Evolutionary conservation across 2,797 vertebrate genomes (phyloP).

Genomic region (Darevskia mixta): DNA sequence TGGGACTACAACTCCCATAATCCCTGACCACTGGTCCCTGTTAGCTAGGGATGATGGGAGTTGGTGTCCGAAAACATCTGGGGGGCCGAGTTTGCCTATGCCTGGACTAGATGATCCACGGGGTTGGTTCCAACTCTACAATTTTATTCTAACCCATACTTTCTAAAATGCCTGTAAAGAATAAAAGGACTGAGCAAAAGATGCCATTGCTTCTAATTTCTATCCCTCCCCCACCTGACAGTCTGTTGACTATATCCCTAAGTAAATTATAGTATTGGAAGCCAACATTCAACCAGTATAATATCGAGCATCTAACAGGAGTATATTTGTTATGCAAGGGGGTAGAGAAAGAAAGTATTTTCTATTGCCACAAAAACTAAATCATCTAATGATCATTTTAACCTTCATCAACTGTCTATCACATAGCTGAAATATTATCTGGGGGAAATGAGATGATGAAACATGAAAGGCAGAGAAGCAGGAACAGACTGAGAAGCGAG

Average conservation of each 20-base stretch:
- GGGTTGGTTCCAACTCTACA: no score
- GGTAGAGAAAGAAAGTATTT: background rate
- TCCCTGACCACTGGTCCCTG: no score
- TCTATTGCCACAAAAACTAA: background rate
- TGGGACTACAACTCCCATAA: no score
- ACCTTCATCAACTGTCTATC: background rate
- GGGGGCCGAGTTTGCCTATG: no score
- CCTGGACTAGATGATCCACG: no score
- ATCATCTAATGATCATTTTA: background rate
- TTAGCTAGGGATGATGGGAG: no score
- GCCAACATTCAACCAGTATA: background rate
- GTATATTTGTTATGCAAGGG: background rate
- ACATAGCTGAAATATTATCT: background rate
- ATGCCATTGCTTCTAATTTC: background rate
- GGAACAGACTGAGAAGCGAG: background rate
- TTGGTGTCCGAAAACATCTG: no score
- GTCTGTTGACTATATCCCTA: background rate
- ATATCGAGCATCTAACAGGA: background rate
- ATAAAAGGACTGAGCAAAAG: background rate
- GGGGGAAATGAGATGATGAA: background rate
- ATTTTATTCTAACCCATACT: background rate
- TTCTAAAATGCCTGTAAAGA: background rate
- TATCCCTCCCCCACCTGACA: background rate
- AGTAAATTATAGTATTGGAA: background rate
- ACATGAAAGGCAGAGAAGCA: slow-evolving; percentile 19